Evolutionary conservation across 2,113 vertebrate species (phyloP).

Genomic region (Anthoscopus minutus): DNA sequence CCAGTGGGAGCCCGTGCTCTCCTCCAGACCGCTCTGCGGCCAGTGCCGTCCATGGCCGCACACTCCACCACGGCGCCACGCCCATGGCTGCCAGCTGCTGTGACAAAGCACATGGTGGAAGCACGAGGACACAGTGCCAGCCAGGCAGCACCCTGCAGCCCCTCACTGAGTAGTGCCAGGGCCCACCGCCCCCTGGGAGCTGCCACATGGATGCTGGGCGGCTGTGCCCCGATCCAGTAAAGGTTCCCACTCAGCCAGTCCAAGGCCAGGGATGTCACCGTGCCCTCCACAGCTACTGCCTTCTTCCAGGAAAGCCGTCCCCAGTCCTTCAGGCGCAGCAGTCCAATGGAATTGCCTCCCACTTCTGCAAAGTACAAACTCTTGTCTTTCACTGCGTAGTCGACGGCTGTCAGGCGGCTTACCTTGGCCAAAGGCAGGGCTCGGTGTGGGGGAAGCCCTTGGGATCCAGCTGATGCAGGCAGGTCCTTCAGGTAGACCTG

Average conservation of each 20-base stretch:
- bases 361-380: slow-evolving; percentile 77
- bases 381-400: slow-evolving; percentile 68
- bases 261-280: slow-evolving; percentile 74
- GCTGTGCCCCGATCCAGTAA: slow-evolving; percentile 81
- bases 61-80: slow-evolving; percentile 65
- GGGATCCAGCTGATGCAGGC: slow-evolving; percentile 18
- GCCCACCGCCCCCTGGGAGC: slow-evolving; percentile 57
- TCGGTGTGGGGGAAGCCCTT: slow-evolving; percentile 63
- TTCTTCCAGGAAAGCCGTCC: slow-evolving; percentile 61
- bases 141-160: slow-evolving; percentile 62
- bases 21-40: slow-evolving; percentile 73
- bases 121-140: slow-evolving; percentile 77
- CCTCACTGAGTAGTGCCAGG: slow-evolving; percentile 60
- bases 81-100: neutral
- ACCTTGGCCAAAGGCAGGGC: slow-evolving; percentile 68
- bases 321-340: slow-evolving; percentile 69
- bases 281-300: slow-evolving; percentile 69
- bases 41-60: slow-evolving; percentile 80
- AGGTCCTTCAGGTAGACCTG: slow-evolving; percentile 81
- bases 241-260: slow-evolving; percentile 88
- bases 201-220: slow-evolving; percentile 70
- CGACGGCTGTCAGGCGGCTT: slow-evolving; percentile 64
- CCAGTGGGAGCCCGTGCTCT: slow-evolving; percentile 69
- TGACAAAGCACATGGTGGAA: slow-evolving; percentile 79
- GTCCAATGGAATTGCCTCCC: slow-evolving; percentile 64